Evolutionary conservation across 2,797 vertebrate genomes (phyloP).

Genomic region (Sternotherus odoratus): DNA sequence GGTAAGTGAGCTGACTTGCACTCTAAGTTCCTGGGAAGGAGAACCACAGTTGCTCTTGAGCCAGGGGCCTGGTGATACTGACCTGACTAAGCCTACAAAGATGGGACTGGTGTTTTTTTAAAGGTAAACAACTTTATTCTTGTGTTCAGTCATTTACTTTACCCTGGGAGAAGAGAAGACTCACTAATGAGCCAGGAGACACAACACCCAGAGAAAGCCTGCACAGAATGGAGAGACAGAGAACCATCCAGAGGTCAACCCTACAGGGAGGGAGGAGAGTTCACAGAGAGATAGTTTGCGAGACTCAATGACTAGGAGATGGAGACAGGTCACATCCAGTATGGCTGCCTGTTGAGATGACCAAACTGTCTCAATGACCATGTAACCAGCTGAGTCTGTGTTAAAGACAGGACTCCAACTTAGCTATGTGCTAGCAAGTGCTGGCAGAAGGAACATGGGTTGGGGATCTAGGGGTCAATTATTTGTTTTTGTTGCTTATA

Average conservation of each 20-base stretch:
- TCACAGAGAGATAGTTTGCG: background rate
- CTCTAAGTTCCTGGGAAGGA: background rate
- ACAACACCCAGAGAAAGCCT: background rate
- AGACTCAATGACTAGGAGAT: background rate
- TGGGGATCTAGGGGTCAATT: background rate
- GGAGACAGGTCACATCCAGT: background rate
- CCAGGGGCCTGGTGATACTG: background rate
- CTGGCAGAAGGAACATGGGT: background rate
- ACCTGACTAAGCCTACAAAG: background rate
- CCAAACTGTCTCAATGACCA: background rate
- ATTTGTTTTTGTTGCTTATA: background rate
- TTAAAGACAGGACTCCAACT: background rate
- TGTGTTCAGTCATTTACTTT: background rate
- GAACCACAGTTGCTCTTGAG: background rate
- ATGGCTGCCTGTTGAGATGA: background rate
- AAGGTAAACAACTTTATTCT: background rate
- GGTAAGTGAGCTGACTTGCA: background rate
- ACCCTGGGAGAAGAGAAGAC: background rate
- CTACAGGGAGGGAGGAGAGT: background rate
- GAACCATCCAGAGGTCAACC: background rate
- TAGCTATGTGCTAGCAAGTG: background rate
- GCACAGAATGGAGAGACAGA: background rate
- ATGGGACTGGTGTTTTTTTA: background rate
- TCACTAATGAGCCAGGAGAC: background rate
- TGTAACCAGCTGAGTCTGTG: background rate